Base-by-base conservation (phyloP, 2,888 invertebrate species). In the Agrochola lota region DNA sequence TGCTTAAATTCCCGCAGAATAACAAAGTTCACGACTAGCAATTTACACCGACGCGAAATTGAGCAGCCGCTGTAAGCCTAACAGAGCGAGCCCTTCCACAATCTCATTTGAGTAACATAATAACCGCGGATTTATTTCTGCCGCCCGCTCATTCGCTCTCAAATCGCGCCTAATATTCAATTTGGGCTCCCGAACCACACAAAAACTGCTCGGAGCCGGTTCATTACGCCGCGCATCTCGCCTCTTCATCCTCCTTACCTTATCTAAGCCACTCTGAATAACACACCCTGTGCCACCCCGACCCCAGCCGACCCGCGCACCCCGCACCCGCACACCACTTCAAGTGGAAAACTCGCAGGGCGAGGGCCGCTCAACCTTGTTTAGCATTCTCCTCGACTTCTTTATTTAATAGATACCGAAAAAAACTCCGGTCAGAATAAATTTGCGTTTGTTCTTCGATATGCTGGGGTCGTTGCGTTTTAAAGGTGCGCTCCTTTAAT, bases 151-250 rank as follows among this genome's bases (percentile, higher is more conserved):
- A 94, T 95, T 95, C 95, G 94, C 95, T 94, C 95, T 95, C 94
- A 95, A 95, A 96, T 96, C 96, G 96, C 94, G 95, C 95, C 95
- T 96, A 96, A 96, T 96, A 96, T 96, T 96, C 96, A 96, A 96
- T 96, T 96, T 96, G 93, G 94, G 94, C 93, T 92, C 93, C 93
- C 92, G 95, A 95, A 95, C 95, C 96, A 94, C 95, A 96, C 96
- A 96, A 96, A 96, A 96, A 96, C 94, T 95, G 95, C 94, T 96
- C 92, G 91, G 94, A 95, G 96, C 92, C 93, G 96, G 96, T 96
- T 96, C 96, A 96, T 96, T 96, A 96, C 95, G 95, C 94, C 94
- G 95, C 95, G 94, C 96, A 96, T 96, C 96, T 96, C 95, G 95
- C 93, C 95, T 96, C 96, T 96, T 95, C 96, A 95, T 96, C 95